phyloP scores from a whole-genome alignment of 2,888 invertebrate genomes.

The Drosophila parthenogenetica region DNA sequence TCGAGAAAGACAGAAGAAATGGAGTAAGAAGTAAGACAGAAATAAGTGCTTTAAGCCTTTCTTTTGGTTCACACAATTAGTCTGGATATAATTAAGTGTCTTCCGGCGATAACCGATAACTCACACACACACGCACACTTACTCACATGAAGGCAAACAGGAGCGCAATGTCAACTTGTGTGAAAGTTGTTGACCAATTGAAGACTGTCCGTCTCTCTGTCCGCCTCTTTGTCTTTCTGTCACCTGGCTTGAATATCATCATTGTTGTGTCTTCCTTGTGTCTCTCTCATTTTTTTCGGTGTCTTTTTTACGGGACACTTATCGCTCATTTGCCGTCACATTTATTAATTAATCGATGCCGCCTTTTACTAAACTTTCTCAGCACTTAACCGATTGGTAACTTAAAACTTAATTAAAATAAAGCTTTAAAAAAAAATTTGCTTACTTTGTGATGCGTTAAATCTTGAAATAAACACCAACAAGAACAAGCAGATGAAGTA shows the following conservation, averaged over 20 bases:
- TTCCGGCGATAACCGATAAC: conserved; percentile 36
- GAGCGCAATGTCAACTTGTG: conserved; percentile 38
- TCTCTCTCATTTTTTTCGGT: not conserved
- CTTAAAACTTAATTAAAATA: conserved; percentile 77
- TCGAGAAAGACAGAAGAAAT: not conserved
- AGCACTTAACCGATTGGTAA: conserved; percentile 67
- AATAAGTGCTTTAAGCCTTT: conserved; percentile 16
- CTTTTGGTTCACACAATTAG: conserved; percentile 31
- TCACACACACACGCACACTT: conserved; percentile 7
- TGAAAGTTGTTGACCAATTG: conserved; percentile 48
- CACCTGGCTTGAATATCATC: conserved; percentile 27
- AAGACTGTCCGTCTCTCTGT: conserved; percentile 5
- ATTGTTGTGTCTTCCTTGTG: conserved; percentile 2
- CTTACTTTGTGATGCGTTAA: conserved; percentile 75
- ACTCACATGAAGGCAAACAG: conserved; percentile 10
- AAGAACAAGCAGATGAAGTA: conserved; percentile 13
- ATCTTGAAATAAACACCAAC: conserved; percentile 65
- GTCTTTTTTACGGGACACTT: conserved; percentile 46
- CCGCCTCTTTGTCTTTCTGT: not conserved
- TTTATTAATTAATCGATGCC: conserved; percentile 79
- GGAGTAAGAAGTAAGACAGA: not conserved
- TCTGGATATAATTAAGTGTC: conserved; percentile 35
- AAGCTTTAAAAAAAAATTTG: conserved; percentile 23
- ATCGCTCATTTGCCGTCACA: conserved; percentile 80
- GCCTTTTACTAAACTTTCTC: conserved; percentile 66